These are phyloP conservation scores for Glaucopsyche alexis DNA, from an alignment of 2,888 invertebrate species.

Conservation along the genomic window DNA sequence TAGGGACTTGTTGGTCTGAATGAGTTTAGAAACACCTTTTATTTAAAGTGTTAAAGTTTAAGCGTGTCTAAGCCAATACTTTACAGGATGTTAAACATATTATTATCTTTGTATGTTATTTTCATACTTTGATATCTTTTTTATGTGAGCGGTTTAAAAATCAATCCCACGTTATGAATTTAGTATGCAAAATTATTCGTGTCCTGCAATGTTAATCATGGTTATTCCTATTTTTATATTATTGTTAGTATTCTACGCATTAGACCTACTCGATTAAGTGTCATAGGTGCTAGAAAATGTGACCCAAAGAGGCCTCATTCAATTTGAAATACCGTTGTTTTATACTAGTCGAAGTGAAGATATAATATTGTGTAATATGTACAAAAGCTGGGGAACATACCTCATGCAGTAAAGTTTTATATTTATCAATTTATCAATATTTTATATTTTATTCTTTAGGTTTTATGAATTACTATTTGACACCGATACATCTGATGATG, in stretches of 20 bases:
- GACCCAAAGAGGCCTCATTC: slow-evolving; percentile 13
- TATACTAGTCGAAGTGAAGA: slow-evolving; percentile 11
- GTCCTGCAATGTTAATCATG: neutral
- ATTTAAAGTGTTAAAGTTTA: too few species aligned
- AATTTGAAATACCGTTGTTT: slow-evolving; percentile 14
- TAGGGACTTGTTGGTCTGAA: too few species aligned
- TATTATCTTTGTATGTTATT: neutral
- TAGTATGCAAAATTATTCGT: neutral
- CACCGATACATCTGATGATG: neutral
- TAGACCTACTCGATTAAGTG: neutral
- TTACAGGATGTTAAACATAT: neutral
- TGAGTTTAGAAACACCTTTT: too few species aligned
- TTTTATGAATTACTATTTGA: neutral
- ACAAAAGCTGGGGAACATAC: neutral
- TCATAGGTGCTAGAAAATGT: slow-evolving; percentile 22
- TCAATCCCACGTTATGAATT: neutral
- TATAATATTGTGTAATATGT: neutral
- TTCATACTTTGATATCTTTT: neutral
- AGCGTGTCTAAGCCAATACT: neutral
- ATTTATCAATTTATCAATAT: neutral
- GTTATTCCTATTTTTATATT: slow-evolving; percentile 18
- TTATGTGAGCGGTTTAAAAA: neutral
- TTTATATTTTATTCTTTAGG: neutral
- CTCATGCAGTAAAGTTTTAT: neutral
- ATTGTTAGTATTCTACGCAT: slow-evolving; percentile 1